Base-by-base conservation (phyloP, 2,888 invertebrate species). In the Scaptomyza caliginosa region DNA sequence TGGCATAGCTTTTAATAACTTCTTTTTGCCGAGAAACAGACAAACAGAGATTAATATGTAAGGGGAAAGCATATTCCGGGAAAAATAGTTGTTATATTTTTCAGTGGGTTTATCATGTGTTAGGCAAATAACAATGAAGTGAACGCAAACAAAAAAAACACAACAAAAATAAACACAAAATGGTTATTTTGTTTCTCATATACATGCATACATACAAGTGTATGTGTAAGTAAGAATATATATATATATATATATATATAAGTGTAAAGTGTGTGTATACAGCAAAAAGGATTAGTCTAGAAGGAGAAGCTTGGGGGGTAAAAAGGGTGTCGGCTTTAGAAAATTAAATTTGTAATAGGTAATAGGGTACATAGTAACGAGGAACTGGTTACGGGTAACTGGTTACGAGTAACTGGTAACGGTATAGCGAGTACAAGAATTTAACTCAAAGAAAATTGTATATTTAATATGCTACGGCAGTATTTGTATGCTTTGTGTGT, bases 401-500 rank as follows among this genome's bases (percentile, higher is more conserved):
- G 5, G 3, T 30, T 17, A 32, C 17, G 16, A 16, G 10, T 13
- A 24, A 42, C 13, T 11, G 11, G 58, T n/a, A n/a, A n/a, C n/a
- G 8, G 38, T 30, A 24, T 32, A 49, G 30, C 45, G 30, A 7
- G 19, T 24, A 50, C 24, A 65, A 32, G 34, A 77, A 64, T 52
- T 70, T 60, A 59, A 76, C 67, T 48, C 34, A 63, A 34, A 36
- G 36, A 46, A 57, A 42, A 62, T 51, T 51, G 58, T 74, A 36
- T 68, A 50, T 67, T 67, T 67, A 43, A 60, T 60, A 59, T 66
- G 51, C 54, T 49, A 60, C 21, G 32, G 26, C 21, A 26, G 26
- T 43, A 30, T 46, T 57, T 56, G 66, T 13, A 13, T 13, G 7
- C 30, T n/a, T n/a, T 5, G 10, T 88, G 16, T 82, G 65, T 85